phyloP scores from a whole-genome alignment of 1,140 invertebrate species.

The Luehdorfia chinensis region DNA sequence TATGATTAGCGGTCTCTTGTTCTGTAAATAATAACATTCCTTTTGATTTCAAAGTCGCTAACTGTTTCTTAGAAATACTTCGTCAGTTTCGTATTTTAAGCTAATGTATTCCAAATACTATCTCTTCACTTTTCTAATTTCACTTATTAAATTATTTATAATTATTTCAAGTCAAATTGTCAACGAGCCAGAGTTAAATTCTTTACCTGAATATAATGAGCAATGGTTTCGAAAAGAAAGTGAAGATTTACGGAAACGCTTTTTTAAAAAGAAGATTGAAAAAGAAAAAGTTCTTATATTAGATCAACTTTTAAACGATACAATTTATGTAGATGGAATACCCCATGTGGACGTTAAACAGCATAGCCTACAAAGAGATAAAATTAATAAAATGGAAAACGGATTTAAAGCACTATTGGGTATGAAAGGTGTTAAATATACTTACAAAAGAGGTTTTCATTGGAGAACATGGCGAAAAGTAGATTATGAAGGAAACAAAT shows the following conservation, averaged over 20 bases:
- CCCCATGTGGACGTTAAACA: constrained; percentile 25
- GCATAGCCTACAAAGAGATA: constrained; percentile 9
- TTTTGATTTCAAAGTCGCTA: neutral
- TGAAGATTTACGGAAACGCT: constrained; percentile 4
- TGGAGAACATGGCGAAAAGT: constrained; percentile 49
- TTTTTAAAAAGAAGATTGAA: constrained; percentile 8
- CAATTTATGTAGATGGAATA: constrained; percentile 29
- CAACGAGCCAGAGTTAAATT: neutral
- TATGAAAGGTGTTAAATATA: constrained; percentile 39
- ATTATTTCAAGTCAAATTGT: neutral
- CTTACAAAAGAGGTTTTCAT: constrained; percentile 36
- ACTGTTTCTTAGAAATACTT: constrained; percentile 2
- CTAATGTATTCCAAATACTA: constrained; percentile 10
- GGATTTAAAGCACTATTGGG: constrained; percentile 32
- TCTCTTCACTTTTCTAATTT: neutral
- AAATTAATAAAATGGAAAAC: constrained; percentile 29
- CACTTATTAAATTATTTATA: neutral
- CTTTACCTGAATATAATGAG: neutral
- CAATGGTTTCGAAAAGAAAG: constrained; percentile 14
- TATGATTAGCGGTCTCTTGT: constrained; percentile 1
- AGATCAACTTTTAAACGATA: constrained; percentile 23
- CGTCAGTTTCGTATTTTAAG: neutral
- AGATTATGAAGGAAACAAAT: constrained; percentile 17
- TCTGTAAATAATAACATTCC: constrained; percentile 8
- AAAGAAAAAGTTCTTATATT: constrained; percentile 13